Evolutionary conservation across 2,888 invertebrate species (phyloP), one percentile per base, ranked within the genome.

Genomic region (Anoplius nigerrimus): DNA sequence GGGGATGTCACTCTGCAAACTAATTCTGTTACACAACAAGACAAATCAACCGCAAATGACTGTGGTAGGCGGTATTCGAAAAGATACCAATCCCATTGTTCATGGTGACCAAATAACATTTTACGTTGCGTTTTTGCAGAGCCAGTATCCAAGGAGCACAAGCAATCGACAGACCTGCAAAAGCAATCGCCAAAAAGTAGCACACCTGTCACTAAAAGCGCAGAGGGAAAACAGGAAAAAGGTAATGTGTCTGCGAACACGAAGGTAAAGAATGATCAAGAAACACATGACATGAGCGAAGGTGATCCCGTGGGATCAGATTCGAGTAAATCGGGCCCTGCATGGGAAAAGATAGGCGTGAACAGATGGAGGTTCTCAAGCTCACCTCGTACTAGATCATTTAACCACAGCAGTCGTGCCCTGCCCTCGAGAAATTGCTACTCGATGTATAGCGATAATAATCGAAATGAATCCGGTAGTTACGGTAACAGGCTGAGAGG

Each of bases 191-290:
- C 16, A n/a, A 65, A 43, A 52, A 16, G 34, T 18, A 18, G 43
- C 11, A 48, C 42, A 42, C 3, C 55, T 56, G 16, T 21, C n/a
- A 53, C 16, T 16, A 63, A 58, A 58, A 45, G 2, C 27, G 20
- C 11, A 6, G 53, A 71, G 48, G 57, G 60, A 27, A 63, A 70
- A 34, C 59, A 58, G 13, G 27, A 27, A 43, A 27, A 65, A 76
- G 74, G 76, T 78, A 76, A 79, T 64, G 53, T 66, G 56, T 67
- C 71, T 52, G 52, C 57, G 20, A 52, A 57, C 54, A 62, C 69
- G 21, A 61, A 59, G 52, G 27, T 69, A 54, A n/a, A 74, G 62
- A 57, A 55, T 58, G 43, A 55, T 63, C 48, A 59, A 53, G 21
- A 53, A 60, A 66, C 27, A 61, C 52, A 66, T 53, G 43, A 20